Base-by-base conservation (phyloP, 2,113 vertebrate species). In the Rynchops niger region DNA sequence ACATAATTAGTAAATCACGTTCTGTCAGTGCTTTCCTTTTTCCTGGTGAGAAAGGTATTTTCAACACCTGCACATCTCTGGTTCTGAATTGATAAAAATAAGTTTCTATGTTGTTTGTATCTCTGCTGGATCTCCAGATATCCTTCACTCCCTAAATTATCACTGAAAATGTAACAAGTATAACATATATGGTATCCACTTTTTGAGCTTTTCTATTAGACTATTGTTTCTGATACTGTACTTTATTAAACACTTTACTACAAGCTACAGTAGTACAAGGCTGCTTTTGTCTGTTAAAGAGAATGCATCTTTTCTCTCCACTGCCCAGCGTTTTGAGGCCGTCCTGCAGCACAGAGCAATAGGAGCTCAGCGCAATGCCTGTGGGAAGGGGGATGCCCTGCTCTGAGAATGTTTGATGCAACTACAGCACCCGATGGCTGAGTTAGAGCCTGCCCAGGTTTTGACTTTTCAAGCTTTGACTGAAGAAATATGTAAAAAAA, bases 161-260 rank as follows among this genome's bases (percentile, higher is more conserved):
- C 62, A 92, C 89, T 92, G 61, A 63, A 80, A 90, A 95, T 92
- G 93, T 96, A 96, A 88, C 34, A 66, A 92, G 19, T 87, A 87
- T 45, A 78, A 93, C 47, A 88, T 36, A 82, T 21, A 83, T 26
- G 55, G 58, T 91, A 80, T 78, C 90, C 82, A 93, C 81, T 81
- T 90, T 84, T 70, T 70, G 49, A 95, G 92, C 73, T 97, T 97
- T 97, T 97, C 97, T 97, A 93, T 95, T 92, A 96, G 87, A 85
- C 86, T 92, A 38, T 71, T 97, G 95, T 97, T 97, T 97, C 96
- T 95, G 96, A 95, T 87, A 93, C 92, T 97, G 89, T 96, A 95
- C 93, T 97, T 97, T 97, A 98, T 98, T 97, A 98, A 98, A 97
- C 94, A 97, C 93, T 98, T 97, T 96, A 93, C 94, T 97, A 97